Conservation (phyloP, 2,797 vertebrate genomes). For the Smutsia temminckii region DNA sequence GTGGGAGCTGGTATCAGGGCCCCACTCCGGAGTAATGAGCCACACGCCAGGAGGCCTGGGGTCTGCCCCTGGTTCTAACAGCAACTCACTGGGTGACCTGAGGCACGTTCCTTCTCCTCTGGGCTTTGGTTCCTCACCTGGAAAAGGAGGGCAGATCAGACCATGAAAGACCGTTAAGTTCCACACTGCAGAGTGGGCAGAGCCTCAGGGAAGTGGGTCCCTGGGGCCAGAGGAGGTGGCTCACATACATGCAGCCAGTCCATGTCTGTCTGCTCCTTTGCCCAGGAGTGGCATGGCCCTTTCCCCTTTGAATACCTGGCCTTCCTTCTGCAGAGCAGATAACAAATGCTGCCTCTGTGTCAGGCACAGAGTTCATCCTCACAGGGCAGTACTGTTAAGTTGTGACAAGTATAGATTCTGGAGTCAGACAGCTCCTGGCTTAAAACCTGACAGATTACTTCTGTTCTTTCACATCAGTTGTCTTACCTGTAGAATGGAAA, state of each 20-base stretch:
- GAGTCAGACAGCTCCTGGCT: neutral
- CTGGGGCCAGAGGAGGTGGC: neutral
- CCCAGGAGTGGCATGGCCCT: neutral
- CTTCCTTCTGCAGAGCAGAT: neutral
- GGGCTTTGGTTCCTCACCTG: neutral
- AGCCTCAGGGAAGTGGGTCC: neutral
- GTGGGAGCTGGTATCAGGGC: neutral
- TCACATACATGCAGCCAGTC: neutral
- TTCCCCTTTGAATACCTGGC: neutral
- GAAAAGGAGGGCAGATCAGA: neutral
- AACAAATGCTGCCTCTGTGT: neutral
- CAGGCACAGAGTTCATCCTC: neutral
- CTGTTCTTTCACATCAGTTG: neutral
- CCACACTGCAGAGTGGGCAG: neutral
- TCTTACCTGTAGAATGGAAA: neutral
- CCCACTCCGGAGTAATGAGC: accelerated
- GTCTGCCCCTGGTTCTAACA: neutral
- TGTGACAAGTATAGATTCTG: neutral
- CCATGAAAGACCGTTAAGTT: neutral
- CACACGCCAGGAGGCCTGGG: neutral
- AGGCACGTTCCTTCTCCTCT: neutral
- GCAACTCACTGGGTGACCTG: neutral
- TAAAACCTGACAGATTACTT: neutral
- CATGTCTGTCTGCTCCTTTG: neutral
- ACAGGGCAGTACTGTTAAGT: neutral